Evolutionary conservation across 2,113 vertebrate genomes (phyloP).

Genomic region (Ibidorhyncha struthersii): DNA sequence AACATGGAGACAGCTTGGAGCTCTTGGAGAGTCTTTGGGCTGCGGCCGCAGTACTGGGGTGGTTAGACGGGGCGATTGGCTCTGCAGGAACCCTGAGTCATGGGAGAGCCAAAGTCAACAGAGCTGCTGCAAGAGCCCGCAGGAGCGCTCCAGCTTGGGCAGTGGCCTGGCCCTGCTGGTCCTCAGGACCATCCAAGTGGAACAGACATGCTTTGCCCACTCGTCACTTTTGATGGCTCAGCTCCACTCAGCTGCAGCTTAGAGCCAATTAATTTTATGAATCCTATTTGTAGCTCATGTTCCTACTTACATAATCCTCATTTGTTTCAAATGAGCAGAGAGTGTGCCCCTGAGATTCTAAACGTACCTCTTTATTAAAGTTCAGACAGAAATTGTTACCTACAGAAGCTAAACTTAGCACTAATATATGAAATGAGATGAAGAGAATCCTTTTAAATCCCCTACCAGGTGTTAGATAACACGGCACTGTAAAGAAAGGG

Average conservation of each 20-base stretch:
- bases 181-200: background rate
- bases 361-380: slow-evolving; percentile 13
- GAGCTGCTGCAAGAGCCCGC: accelerated
- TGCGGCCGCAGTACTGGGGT: accelerated
- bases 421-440: background rate
- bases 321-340: slow-evolving; percentile 42
- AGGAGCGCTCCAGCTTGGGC: background rate
- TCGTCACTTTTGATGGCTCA: background rate
- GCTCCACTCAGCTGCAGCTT: background rate
- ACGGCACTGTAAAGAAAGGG: background rate
- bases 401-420: slow-evolving; percentile 43
- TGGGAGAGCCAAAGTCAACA: background rate
- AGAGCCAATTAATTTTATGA: slow-evolving; percentile 31
- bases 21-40: background rate
- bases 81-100: background rate
- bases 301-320: slow-evolving; percentile 37
- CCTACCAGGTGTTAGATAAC: background rate
- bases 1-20: accelerated
- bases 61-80: background rate
- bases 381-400: slow-evolving; percentile 35
- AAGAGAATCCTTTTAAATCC: background rate
- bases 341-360: slow-evolving; percentile 25
- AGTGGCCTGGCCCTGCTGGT: background rate
- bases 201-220: background rate
- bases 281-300: slow-evolving; percentile 21